A percentile compares a stretch with the other conserved stretches of the same genome.
These are phyloP conservation scores for Drosophila elegans DNA, from an alignment of 1,140 invertebrate species.

Conservation along the genomic window DNA sequence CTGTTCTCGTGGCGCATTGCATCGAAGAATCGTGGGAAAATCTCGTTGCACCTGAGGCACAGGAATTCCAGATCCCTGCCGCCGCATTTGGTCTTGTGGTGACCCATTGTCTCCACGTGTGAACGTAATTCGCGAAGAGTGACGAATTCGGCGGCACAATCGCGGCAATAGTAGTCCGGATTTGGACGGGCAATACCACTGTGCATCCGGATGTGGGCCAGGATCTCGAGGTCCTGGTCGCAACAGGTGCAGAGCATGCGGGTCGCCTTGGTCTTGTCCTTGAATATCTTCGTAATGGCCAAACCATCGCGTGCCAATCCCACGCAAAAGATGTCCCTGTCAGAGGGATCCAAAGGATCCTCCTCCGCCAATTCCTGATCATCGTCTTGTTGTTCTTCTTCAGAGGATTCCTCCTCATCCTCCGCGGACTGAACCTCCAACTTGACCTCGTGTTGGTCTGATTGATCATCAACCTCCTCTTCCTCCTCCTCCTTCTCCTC, in stretches of 20 bases:
- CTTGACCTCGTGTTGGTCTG: neutral
- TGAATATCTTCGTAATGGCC: constrained; percentile 9
- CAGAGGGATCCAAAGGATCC: no score
- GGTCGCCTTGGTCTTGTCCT: constrained; percentile 12
- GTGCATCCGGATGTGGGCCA: constrained; percentile 17
- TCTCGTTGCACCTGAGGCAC: constrained; percentile 5
- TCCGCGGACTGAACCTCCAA: neutral
- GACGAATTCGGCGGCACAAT: neutral
- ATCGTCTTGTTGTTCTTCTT: neutral
- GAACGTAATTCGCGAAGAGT: neutral
- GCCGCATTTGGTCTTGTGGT: neutral
- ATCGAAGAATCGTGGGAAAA: constrained; percentile 9
- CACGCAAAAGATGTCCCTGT: constrained; percentile 10
- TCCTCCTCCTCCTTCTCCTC: neutral
- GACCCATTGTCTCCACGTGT: neutral
- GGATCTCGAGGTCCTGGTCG: neutral
- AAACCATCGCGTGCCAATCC: constrained; percentile 14
- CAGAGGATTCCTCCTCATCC: neutral
- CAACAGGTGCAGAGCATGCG: constrained; percentile 25
- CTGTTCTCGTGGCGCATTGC: constrained; percentile 14
- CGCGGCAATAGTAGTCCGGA: constrained; percentile 20
- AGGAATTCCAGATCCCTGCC: constrained; percentile 10
- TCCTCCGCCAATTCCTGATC: neutral
- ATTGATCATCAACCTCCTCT: neutral
- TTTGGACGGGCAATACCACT: neutral